Evolutionary conservation across 1,140 invertebrate species (phyloP), one percentile per base, ranked within the genome.

Genomic region (Pinna nobilis): DNA sequence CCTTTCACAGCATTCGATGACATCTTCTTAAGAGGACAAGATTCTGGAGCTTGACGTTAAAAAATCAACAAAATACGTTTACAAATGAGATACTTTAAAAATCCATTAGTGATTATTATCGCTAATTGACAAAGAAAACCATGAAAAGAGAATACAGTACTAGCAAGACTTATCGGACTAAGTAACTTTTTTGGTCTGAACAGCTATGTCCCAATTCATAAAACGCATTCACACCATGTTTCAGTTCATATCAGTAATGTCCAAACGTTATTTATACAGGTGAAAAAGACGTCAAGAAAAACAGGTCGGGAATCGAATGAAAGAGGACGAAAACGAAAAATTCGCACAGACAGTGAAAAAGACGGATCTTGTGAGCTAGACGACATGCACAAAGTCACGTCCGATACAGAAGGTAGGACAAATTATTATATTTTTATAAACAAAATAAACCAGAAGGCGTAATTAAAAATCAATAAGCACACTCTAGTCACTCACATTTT

Each of bases 211-310:
- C 9, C 9, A 44, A n/a, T 44, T 44, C n/a, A 44, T 44, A 44
- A 44, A 44, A 11, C n/a, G 39, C n/a, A 44, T 44, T 44, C n/a
- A 11, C n/a, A 11, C 39, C n/a, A 44, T 44, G 9, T 44, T 44
- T 44, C 39, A 44, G n/a, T 11, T 44, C 9, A 11, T 44, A 44
- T 44, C 9, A 44, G 9, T 44, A 11, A 9, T 44, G 9, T n/a
- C 39, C n/a, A 11, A 11, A 44, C n/a, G 9, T 11, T 44, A 11
- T 44, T n/a, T 44, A 44, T 44, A 32, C 23, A 74, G 72, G 72
- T 68, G 20, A 74, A 74, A 50, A 74, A 74, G 57, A 74, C 65
- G 59, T 74, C 72, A 15, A 35, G 65, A 44, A 59, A 64, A 53
- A 57, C 59, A 15, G 47, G 64, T 3, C 47, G 53, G 11, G 72